Conservation (phyloP, 2,888 invertebrate species). For the Synanthedon andrenaeformis region DNA sequence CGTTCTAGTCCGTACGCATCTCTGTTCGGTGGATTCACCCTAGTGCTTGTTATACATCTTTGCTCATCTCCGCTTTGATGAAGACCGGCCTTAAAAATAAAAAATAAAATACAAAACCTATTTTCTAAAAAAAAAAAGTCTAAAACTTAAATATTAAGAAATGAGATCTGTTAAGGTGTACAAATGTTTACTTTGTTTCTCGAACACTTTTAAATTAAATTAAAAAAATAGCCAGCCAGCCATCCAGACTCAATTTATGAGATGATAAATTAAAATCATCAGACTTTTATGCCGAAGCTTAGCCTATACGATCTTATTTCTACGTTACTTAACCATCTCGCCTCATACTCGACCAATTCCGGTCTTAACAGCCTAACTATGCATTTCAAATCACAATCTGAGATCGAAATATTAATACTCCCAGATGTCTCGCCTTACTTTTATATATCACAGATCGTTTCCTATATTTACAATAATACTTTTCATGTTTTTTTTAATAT, state of each 20-base stretch:
- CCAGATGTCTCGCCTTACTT: slow-evolving; percentile 58
- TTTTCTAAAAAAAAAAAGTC: slow-evolving; percentile 18
- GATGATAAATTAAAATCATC: not conserved
- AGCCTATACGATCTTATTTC: not conserved
- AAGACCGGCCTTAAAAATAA: not conserved
- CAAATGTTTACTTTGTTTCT: not conserved
- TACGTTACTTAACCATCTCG: not conserved
- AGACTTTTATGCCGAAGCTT: not conserved
- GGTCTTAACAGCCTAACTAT: slow-evolving; percentile 19
- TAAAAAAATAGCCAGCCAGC: not conserved
- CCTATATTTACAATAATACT: slow-evolving; percentile 60
- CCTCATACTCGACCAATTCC: slow-evolving; percentile 13
- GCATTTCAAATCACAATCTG: slow-evolving; percentile 39
- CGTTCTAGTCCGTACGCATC: too few species aligned
- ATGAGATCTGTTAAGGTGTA: slow-evolving; percentile 37
- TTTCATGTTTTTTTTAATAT: slow-evolving; percentile 18
- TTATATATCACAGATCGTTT: slow-evolving; percentile 63
- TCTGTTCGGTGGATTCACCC: too few species aligned
- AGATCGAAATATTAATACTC: slow-evolving; percentile 49
- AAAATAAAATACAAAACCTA: slow-evolving; percentile 12
- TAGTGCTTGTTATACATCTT: too few species aligned
- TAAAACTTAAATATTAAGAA: slow-evolving; percentile 29
- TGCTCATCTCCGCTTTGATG: too few species aligned
- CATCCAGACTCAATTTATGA: not conserved
- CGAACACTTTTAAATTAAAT: not conserved